Evolutionary conservation across 1,140 invertebrate genomes (phyloP).

Genomic region (Phymorhynchus buccinoides): DNA sequence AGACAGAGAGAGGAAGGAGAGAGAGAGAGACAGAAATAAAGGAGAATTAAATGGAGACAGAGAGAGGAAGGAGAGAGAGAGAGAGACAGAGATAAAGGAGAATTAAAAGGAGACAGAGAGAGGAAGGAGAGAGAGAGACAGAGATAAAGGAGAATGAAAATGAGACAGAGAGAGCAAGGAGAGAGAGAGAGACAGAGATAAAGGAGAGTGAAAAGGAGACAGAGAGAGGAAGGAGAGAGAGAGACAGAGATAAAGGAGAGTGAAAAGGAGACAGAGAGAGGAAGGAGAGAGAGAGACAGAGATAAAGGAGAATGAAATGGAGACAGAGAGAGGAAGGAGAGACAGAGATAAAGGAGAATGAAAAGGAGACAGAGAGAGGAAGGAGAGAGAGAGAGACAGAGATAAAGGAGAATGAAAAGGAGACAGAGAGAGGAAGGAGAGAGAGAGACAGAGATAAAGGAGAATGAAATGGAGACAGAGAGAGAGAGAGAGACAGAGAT

Average conservation of each 20-base stretch:
- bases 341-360: background rate
- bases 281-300: background rate
- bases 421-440: background rate
- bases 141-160: too few species aligned
- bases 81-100: too few species aligned
- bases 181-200: too few species aligned
- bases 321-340: background rate
- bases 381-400: background rate
- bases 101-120: too few species aligned
- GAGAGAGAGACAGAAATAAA: too few species aligned
- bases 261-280: background rate
- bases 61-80: too few species aligned
- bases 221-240: too few species aligned
- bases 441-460: background rate
- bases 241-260: too few species aligned
- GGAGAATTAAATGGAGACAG: too few species aligned
- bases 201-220: too few species aligned
- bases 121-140: background rate
- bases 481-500: conserved; percentile 19
- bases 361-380: conserved; percentile 9
- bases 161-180: too few species aligned
- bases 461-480: background rate
- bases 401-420: background rate
- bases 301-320: background rate
- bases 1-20: background rate